Evolutionary conservation across 2,797 vertebrate species (phyloP).

Genomic region (Leptoclinus maculatus): DNA sequence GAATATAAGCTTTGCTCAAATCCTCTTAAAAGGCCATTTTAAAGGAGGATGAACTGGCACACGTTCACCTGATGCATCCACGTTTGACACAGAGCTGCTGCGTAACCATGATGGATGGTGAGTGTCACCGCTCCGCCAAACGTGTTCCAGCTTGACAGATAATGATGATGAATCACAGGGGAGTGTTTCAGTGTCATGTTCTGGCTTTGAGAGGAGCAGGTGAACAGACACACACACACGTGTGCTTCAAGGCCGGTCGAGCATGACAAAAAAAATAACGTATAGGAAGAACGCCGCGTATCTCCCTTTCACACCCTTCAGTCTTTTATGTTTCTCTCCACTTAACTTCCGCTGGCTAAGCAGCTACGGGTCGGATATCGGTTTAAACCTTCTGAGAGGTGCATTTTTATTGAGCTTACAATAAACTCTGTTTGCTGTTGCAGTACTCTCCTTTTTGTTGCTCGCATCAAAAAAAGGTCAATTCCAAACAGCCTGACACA

Average conservation of each 20-base stretch:
- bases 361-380: conserved; percentile 16
- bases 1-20: conserved; percentile 27
- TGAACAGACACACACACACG: conserved; percentile 39
- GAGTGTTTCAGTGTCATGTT: conserved; percentile 52
- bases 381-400: conserved; percentile 20
- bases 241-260: conserved; percentile 37
- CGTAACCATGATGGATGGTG: conserved; percentile 61
- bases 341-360: conserved; percentile 28
- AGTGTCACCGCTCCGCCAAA: conserved; percentile 38
- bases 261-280: conserved; percentile 8
- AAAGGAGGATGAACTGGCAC: conserved; percentile 7
- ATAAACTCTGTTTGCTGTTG: conserved; percentile 29
- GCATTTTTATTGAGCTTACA: conserved; percentile 40
- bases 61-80: not conserved
- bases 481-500: conserved; percentile 48
- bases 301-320: conserved; percentile 11
- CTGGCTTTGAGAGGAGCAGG: conserved; percentile 44
- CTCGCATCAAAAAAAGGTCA: conserved; percentile 14
- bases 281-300: conserved; percentile 13
- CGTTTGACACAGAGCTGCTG: conserved; percentile 20
- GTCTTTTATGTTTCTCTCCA: conserved; percentile 28
- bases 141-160: conserved; percentile 52
- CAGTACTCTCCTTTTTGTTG: conserved; percentile 27
- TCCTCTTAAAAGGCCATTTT: conserved; percentile 16
- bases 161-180: conserved; percentile 66